Base-by-base conservation (phyloP, 2,888 invertebrate genomes). In the Diadegma fenestrale region DNA sequence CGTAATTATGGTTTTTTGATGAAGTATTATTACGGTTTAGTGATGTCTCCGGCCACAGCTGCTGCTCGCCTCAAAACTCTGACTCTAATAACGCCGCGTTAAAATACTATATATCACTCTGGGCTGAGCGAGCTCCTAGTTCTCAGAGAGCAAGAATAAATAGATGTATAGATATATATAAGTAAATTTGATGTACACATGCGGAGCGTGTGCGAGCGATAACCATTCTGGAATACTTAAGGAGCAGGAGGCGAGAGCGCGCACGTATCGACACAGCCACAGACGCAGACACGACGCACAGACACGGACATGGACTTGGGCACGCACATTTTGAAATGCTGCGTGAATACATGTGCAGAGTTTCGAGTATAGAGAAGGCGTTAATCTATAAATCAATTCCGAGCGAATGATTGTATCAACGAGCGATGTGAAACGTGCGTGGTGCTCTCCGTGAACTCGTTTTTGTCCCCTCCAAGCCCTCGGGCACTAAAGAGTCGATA, bases 311-410 rank as follows among this genome's bases (percentile, higher is more conserved):
- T 12, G 12, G 10, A 37, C 41, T 33, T 22, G 17, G 7, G 61
- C 7, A 61, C n/a, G 33, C 12, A 54, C 19, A 37, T 48, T 63
- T 33, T 7, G n/a, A 66, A 66, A 77, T 68, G 41, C 51, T n/a
- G 22, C 12, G 19, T 43, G 41, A 68, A 43, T 68, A n/a, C n/a
- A 43, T 54, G 37, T 41, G 68, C 48, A 43, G 12, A 45, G 12
- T 78, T 68, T 58, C 68, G 41, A n/a, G n/a, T n/a, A n/a, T 68
- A 26, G n/a, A 68, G 58, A 43, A 86, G 82, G 80, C 85, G 72
- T 86, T 80, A 80, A 86, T 86, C 82, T 72, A 86, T 86, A 86
- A 86, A 86, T 86, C 85, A 86, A 82, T 86, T 82, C 73, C 33
- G 14, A 80, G 12, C 68, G 82, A 77, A 86, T 63, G 85, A 86